phyloP scores from a whole-genome alignment of 2,888 invertebrate species.

The Cenopis cana region DNA sequence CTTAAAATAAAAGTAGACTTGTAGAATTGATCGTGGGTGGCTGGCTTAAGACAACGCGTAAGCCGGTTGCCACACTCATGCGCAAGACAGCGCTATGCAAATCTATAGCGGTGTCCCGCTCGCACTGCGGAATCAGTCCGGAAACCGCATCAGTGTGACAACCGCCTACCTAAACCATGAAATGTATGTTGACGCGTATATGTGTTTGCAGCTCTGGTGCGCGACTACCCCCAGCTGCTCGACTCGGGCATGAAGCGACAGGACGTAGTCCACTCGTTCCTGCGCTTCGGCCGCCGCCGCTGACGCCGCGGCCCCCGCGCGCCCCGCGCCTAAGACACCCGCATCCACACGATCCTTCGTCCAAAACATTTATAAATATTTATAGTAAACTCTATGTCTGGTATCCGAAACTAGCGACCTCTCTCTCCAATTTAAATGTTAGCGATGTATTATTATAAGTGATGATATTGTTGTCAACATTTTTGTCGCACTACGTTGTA shows the following conservation, averaged over 20 bases:
- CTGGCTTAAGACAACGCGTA: too few species aligned
- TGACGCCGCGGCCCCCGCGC: constrained; percentile 65
- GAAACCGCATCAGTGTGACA: too few species aligned
- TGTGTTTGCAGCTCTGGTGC: constrained; percentile 69
- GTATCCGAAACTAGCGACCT: constrained; percentile 66
- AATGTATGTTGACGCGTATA: neutral
- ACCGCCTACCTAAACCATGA: too few species aligned
- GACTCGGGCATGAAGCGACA: constrained; percentile 92
- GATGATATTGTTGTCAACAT: constrained; percentile 78
- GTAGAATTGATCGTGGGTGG: too few species aligned
- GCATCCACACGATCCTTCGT: constrained; percentile 63
- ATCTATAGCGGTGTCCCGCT: too few species aligned
- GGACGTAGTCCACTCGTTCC: constrained; percentile 95
- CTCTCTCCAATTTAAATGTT: constrained; percentile 70
- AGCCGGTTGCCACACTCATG: too few species aligned
- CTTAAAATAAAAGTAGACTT: too few species aligned
- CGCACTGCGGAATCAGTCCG: too few species aligned
- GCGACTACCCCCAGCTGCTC: constrained; percentile 81
- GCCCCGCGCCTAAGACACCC: constrained; percentile 30
- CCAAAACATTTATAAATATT: constrained; percentile 66
- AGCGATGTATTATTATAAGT: constrained; percentile 36
- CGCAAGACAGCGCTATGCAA: too few species aligned
- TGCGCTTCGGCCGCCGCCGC: constrained; percentile 94
- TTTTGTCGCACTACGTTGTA: constrained; percentile 77
- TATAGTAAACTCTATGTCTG: constrained; percentile 46